Evolutionary conservation across 2,113 vertebrate species (phyloP).

Genomic region (Danionella cerebrum): DNA sequence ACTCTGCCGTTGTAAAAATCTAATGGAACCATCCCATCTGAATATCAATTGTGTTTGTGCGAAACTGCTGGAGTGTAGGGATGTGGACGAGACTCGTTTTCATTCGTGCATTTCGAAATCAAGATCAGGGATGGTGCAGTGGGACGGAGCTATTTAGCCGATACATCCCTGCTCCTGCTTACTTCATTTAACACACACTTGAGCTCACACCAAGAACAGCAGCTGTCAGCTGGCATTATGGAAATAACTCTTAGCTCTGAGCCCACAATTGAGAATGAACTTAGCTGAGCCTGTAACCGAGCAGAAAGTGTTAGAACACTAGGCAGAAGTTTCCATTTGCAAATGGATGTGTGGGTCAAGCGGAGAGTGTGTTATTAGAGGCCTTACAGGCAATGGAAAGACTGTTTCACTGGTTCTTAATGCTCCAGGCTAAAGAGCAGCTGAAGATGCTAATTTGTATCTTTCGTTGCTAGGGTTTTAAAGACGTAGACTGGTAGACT

Average conservation of each 20-base stretch:
- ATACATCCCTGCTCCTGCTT: constrained; percentile 35
- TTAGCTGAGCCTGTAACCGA: constrained; percentile 41
- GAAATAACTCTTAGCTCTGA: constrained; percentile 46
- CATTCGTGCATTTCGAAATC: background rate
- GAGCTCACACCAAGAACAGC: constrained; percentile 35
- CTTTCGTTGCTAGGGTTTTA: too few species aligned
- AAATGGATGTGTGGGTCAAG: constrained; percentile 44
- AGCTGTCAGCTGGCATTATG: constrained; percentile 54
- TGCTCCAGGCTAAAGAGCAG: background rate
- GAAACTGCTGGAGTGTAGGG: constrained; percentile 41
- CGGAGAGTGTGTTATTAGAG: constrained; percentile 23
- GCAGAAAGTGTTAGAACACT: constrained; percentile 30
- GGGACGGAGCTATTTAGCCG: constrained; percentile 31
- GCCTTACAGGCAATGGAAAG: background rate
- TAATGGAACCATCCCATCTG: constrained; percentile 66
- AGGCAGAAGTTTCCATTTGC: constrained; percentile 12
- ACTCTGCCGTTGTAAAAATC: constrained; percentile 57
- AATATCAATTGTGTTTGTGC: constrained; percentile 59
- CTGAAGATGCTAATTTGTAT: constrained; percentile 13
- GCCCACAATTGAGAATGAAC: constrained; percentile 45
- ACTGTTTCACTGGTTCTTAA: background rate
- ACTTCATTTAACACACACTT: constrained; percentile 60
- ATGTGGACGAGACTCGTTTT: constrained; percentile 13
- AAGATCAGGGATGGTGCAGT: background rate
- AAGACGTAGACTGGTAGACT: too few species aligned